Evolutionary conservation across 2,888 invertebrate genomes (phyloP), one percentile per base, ranked within the genome.

Genomic region (Trichogramma dendrolimi): DNA sequence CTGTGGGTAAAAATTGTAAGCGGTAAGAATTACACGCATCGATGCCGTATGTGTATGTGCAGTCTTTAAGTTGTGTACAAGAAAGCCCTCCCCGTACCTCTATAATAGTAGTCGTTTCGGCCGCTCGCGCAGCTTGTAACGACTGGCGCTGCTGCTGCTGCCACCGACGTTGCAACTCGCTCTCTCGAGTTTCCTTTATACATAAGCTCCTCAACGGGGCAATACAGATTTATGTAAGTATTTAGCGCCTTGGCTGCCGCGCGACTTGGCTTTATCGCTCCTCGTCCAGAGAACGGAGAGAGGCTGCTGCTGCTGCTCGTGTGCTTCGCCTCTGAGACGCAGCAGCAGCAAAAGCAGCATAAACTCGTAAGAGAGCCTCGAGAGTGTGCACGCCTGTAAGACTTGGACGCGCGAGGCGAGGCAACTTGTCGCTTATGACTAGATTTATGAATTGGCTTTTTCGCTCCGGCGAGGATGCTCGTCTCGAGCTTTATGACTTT

Each of bases 201-300:
- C 51, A 7, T 63, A 61, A 61, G 63, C 63, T 58, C 55, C 54
- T 59, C 60, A 39, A 49, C 61, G 71, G 73, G 76, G 79, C 79
- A 79, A 79, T 79, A 79, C 79, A 79, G 79, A 79, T 79, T 79
- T 79, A 79, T 79, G 79, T 79, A 77, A 78, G 79, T 79, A 79
- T 79, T 79, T 78, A 78, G 76, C 77, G 69, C 76, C 10, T 27
- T 27, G 27, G 27, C 27, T 6, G 49, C 8, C 39, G 39, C 65
- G 73, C 77, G 75, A 75, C 76, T 74, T 75, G 77, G 77, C 79
- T 79, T 79, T 79, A 79, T 79, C 79, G 78, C 78, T 71, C 73
- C 71, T 72, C 73, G 73, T 69, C 76, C 76, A 78, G 77, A 77
- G 74, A 75, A 73, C 27, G 75, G 72, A 75, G 69, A 27, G 27